Evolutionary conservation across 2,113 vertebrate species (phyloP).

Genomic region (Edolisoma coerulescens): DNA sequence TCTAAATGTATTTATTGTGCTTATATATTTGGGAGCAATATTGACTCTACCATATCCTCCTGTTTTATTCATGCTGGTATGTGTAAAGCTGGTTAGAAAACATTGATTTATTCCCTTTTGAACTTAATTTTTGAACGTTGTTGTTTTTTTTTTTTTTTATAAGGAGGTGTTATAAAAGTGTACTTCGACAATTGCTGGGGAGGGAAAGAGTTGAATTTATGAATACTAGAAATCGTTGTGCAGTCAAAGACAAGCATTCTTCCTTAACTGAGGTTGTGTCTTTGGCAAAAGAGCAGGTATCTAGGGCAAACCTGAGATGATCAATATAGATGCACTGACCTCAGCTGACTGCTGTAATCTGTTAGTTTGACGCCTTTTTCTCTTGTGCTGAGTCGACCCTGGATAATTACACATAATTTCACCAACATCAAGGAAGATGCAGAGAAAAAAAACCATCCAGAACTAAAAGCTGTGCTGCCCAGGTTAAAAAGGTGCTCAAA

Average conservation of each 20-base stretch:
- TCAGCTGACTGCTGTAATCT: background rate
- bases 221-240: background rate
- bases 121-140: background rate
- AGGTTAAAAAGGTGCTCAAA: background rate
- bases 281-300: background rate
- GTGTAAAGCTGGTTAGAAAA: background rate
- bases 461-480: background rate
- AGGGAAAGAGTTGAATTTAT: background rate
- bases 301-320: background rate
- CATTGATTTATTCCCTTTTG: background rate
- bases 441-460: background rate
- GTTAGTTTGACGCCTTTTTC: background rate
- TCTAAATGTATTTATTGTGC: background rate
- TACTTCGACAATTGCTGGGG: background rate
- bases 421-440: background rate
- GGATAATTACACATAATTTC: background rate
- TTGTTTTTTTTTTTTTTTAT: background rate
- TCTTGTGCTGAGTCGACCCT: background rate
- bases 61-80: background rate
- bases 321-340: background rate
- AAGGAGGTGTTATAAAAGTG: background rate
- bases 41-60: background rate
- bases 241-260: background rate
- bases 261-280: background rate
- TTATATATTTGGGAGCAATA: background rate